Conservation (phyloP, 1,140 invertebrate genomes). For the Lucilia cuprina region DNA sequence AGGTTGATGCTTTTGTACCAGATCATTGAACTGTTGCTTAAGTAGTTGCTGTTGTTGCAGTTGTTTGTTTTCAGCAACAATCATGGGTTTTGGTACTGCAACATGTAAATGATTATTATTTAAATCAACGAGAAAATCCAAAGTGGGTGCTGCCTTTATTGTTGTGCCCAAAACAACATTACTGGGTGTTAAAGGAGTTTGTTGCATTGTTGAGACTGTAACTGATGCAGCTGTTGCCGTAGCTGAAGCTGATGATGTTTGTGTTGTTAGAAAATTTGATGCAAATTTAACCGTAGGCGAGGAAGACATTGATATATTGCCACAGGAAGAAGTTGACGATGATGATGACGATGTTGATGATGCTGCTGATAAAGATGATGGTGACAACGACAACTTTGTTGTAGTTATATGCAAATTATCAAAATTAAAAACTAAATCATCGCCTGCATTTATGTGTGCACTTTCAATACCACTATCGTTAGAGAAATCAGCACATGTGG, state of each 20-base stretch:
- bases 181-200: not conserved
- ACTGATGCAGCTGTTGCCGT: not conserved
- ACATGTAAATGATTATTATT: conserved; percentile 22
- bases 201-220: too few relatives aligned
- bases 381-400: not conserved
- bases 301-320: conserved; percentile 18
- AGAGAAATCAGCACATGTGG: conserved; percentile 43
- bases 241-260: not conserved
- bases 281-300: not conserved
- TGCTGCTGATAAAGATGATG: conserved; percentile 14
- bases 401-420: conserved; percentile 53
- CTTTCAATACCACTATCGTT: conserved; percentile 58
- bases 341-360: not conserved
- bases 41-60: not conserved
- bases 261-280: conserved; percentile 25
- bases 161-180: not conserved
- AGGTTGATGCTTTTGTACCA: not conserved
- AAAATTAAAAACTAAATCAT: conserved; percentile 59
- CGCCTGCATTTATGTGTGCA: conserved; percentile 47
- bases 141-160: not conserved
- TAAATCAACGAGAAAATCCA: conserved; percentile 24
- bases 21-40: conserved; percentile 28
- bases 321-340: not conserved
- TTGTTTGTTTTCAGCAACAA: not conserved
- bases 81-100: not conserved